These are phyloP conservation scores for Hyposoter didymator DNA, from an alignment of 2,888 invertebrate species.

Conservation along the genomic window DNA sequence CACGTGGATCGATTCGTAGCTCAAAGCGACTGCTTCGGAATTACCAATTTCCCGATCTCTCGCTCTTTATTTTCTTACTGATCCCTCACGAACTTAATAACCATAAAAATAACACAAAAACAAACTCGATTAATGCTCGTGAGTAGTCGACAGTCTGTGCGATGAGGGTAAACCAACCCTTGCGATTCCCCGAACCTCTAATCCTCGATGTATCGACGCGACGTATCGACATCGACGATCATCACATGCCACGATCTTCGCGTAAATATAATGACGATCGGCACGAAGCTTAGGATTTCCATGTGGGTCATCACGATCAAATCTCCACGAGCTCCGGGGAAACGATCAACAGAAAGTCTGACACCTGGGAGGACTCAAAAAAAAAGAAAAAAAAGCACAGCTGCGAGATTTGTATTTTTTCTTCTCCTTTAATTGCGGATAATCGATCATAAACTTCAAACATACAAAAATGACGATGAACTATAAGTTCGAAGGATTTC, in stretches of 20 bases:
- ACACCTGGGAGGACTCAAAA: slow-evolving; percentile 63
- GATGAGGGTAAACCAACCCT: background rate
- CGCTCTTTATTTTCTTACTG: background rate
- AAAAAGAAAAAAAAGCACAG: slow-evolving; percentile 30
- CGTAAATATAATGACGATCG: slow-evolving; percentile 55
- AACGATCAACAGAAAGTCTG: slow-evolving; percentile 64
- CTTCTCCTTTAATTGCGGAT: slow-evolving; percentile 68
- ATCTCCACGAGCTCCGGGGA: slow-evolving; percentile 2
- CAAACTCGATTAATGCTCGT: background rate
- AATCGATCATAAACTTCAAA: slow-evolving; percentile 63
- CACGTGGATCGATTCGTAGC: slow-evolving; percentile 40
- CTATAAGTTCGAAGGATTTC: slow-evolving; percentile 55
- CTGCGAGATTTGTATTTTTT: slow-evolving; percentile 42
- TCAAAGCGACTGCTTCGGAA: slow-evolving; percentile 28
- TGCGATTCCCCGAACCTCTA: background rate
- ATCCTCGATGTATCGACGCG: background rate
- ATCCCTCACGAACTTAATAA: background rate
- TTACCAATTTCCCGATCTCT: background rate
- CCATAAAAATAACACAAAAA: background rate
- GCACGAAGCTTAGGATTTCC: slow-evolving; percentile 49
- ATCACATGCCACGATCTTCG: background rate
- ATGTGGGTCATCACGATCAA: slow-evolving; percentile 34
- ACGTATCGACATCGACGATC: background rate
- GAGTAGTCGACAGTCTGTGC: background rate
- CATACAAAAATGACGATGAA: background rate